Evolutionary conservation across 2,888 invertebrate species (phyloP).

Genomic region (Metacarcinus magister): DNA sequence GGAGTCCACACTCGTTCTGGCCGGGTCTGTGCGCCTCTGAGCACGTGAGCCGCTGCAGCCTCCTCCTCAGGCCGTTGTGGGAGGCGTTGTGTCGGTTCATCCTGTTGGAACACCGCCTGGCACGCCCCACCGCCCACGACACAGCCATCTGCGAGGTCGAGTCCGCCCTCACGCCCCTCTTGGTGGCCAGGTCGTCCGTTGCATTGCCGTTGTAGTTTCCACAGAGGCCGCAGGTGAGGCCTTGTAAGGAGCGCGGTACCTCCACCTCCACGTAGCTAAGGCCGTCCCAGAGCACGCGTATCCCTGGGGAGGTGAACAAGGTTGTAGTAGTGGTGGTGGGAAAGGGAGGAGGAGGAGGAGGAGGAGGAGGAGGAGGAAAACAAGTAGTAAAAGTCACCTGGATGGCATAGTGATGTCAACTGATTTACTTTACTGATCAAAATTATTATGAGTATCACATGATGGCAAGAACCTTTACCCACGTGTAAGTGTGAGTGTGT

Average conservation of each 20-base stretch:
- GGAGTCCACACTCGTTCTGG: constrained; percentile 86
- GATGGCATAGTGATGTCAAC: neutral
- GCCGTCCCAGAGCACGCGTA: constrained; percentile 96
- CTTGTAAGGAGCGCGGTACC: constrained; percentile 90
- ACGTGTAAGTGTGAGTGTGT: no score
- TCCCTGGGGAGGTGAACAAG: constrained; percentile 86
- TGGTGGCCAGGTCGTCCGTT: constrained; percentile 90
- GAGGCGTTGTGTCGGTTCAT: constrained; percentile 17
- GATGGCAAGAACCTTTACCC: neutral
- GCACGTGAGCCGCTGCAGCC: constrained; percentile 75
- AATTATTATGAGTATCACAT: neutral
- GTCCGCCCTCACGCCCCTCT: constrained; percentile 86
- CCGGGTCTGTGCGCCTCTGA: constrained; percentile 84
- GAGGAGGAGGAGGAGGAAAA: neutral
- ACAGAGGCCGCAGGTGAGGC: constrained; percentile 94
- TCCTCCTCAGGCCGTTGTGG: neutral
- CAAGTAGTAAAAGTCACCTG: neutral
- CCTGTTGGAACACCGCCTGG: constrained; percentile 88
- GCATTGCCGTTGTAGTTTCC: constrained; percentile 96
- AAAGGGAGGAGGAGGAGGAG: neutral
- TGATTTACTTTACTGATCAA: neutral
- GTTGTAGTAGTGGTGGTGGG: neutral
- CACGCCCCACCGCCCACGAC: constrained; percentile 95
- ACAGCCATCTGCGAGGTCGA: constrained; percentile 91
- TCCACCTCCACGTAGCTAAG: constrained; percentile 94